Percentiles rank a stretch among this genome's conserved stretches.
Evolutionary conservation across 2,888 invertebrate genomes (phyloP).

Genomic region (Sminthurinus aureus): DNA sequence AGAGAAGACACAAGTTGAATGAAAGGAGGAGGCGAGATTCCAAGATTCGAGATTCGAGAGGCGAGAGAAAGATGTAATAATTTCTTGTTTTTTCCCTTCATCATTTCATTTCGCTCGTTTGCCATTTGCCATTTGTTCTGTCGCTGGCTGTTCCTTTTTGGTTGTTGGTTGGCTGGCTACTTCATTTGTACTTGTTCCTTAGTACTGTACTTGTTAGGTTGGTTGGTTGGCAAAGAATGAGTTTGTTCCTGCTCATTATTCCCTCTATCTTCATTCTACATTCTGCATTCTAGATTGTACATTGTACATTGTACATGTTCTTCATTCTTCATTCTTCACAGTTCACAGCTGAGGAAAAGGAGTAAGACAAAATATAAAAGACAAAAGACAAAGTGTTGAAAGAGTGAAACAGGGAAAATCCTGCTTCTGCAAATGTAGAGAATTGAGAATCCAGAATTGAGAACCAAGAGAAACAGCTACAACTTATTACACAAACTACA

Average conservation of each 20-base stretch:
- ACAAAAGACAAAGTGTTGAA: too few species aligned
- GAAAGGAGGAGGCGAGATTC: not conserved
- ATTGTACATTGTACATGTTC: too few species aligned
- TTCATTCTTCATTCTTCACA: too few species aligned
- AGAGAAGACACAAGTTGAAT: not conserved
- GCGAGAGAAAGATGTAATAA: not conserved
- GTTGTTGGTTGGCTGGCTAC: not conserved
- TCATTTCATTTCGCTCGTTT: not conserved
- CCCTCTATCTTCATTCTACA: not conserved
- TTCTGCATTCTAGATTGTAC: too few species aligned
- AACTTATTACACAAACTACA: too few species aligned
- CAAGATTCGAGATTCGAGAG: not conserved
- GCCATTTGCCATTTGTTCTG: not conserved
- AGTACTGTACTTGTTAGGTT: not conserved
- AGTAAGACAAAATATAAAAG: too few species aligned
- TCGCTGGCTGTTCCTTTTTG: not conserved
- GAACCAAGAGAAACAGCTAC: too few species aligned
- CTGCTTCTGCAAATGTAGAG: not conserved
- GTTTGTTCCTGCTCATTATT: conserved; percentile 13
- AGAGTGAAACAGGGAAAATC: not conserved
- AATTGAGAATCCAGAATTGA: too few species aligned
- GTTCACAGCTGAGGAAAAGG: too few species aligned
- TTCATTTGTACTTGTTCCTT: too few species aligned
- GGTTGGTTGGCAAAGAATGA: not conserved
- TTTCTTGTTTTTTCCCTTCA: not conserved